Evolutionary conservation across 1,140 invertebrate species (phyloP).

Genomic region (Ganaspis sp.): DNA sequence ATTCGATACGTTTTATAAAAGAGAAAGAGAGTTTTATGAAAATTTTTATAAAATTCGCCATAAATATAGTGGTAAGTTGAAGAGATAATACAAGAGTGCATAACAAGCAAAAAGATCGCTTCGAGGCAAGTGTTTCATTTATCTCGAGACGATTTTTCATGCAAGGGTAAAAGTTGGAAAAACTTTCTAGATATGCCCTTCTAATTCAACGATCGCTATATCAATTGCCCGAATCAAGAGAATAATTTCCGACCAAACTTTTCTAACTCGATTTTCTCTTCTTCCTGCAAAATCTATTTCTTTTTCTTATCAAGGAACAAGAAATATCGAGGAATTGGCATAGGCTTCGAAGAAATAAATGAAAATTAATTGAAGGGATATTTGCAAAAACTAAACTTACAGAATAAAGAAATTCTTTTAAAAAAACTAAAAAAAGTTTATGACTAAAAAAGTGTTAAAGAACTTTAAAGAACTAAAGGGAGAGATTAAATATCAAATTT

Average conservation of each 20-base stretch:
- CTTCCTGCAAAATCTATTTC: constrained; percentile 61
- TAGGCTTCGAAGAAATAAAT: background rate
- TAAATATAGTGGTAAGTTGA: constrained; percentile 9
- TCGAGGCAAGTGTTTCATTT: background rate
- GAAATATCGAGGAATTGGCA: constrained; percentile 29
- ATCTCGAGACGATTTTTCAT: constrained; percentile 25
- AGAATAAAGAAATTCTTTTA: no score
- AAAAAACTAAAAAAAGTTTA: no score
- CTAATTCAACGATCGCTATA: constrained; percentile 60
- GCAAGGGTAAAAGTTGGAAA: background rate
- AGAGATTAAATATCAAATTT: background rate
- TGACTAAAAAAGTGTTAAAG: no score
- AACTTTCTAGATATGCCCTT: constrained; percentile 35
- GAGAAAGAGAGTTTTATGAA: background rate
- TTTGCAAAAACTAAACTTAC: no score
- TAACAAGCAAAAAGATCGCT: constrained; percentile 13
- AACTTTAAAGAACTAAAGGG: background rate
- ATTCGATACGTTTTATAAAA: background rate
- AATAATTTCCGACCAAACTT: constrained; percentile 64
- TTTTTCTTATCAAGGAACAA: constrained; percentile 46
- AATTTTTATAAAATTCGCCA: background rate
- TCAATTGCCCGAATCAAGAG: constrained; percentile 66
- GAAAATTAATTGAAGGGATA: no score
- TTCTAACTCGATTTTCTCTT: constrained; percentile 42
- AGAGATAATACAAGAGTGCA: background rate